Evolutionary conservation across 2,888 invertebrate species (phyloP).

Genomic region (Torymus tubicola): DNA sequence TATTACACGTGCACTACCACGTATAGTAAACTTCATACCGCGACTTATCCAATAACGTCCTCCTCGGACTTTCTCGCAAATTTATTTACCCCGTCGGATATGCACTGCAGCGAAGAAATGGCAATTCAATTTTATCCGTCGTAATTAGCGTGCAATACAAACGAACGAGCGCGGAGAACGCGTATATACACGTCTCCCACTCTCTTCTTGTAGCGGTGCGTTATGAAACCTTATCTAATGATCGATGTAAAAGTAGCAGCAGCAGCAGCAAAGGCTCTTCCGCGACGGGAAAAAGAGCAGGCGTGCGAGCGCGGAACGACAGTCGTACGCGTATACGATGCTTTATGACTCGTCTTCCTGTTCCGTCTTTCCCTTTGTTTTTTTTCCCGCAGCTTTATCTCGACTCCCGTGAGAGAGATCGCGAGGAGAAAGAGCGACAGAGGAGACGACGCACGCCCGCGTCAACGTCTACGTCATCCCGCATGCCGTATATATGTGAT

Average conservation of each 20-base stretch:
- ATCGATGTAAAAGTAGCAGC: conserved; percentile 38
- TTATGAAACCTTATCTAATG: conserved; percentile 43
- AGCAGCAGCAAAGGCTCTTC: neutral
- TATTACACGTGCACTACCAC: too few relatives aligned
- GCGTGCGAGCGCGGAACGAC: conserved; percentile 10
- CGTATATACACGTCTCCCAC: neutral
- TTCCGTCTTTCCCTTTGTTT: conserved; percentile 43
- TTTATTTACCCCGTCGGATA: too few relatives aligned
- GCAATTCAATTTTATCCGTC: neutral
- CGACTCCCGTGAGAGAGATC: conserved; percentile 29
- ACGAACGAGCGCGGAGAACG: neutral
- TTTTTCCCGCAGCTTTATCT: conserved; percentile 15
- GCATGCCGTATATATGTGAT: neutral
- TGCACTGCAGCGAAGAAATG: too few relatives aligned
- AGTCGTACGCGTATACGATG: conserved; percentile 27
- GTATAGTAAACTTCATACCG: too few relatives aligned
- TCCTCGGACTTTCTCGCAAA: too few relatives aligned
- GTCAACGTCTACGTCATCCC: neutral
- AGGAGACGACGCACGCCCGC: neutral
- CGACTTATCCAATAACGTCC: too few relatives aligned
- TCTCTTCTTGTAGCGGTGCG: too few relatives aligned
- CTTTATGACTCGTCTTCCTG: conserved; percentile 34
- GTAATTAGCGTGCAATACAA: conserved; percentile 26
- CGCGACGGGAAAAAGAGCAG: conserved; percentile 4
- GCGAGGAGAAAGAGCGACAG: neutral